Conservation (phyloP, 1,140 invertebrate genomes). For the Euschistus heros region DNA sequence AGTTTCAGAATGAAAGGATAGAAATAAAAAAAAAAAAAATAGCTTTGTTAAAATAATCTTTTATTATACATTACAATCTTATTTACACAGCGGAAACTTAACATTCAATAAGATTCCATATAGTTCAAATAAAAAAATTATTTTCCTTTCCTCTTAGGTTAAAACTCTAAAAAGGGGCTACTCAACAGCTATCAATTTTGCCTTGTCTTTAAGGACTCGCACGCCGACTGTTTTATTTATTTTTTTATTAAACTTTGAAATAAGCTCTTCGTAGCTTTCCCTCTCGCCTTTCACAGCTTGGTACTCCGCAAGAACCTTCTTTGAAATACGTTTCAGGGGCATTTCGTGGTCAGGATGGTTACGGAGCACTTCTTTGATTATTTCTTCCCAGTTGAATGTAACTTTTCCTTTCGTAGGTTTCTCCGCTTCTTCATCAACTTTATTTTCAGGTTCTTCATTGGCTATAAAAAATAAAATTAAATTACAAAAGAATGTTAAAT, state of each 20-base stretch:
- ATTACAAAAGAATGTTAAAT: no score
- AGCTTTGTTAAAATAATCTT: no score
- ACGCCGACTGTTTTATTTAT: constrained; percentile 20
- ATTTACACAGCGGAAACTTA: no score
- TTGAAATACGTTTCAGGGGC: constrained; percentile 21
- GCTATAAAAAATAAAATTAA: not conserved
- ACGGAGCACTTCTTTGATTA: constrained; percentile 21
- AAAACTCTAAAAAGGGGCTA: not conserved
- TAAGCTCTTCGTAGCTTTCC: constrained; percentile 21
- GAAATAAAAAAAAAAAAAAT: no score
- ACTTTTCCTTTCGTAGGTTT: not conserved
- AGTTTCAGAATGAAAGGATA: no score
- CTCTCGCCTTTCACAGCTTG: constrained; percentile 14
- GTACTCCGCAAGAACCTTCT: constrained; percentile 26
- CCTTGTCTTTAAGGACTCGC: constrained; percentile 26
- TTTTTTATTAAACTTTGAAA: constrained; percentile 27
- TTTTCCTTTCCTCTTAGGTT: no score
- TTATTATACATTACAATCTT: no score
- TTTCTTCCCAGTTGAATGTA: constrained; percentile 25
- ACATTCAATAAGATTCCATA: no score
- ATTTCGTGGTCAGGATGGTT: constrained; percentile 22
- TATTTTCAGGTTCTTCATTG: not conserved
- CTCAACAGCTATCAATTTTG: constrained; percentile 13
- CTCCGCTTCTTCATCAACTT: not conserved
- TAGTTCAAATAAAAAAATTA: no score